Conservation (phyloP, 1,140 invertebrate genomes). For the Chionoecetes opilio region DNA sequence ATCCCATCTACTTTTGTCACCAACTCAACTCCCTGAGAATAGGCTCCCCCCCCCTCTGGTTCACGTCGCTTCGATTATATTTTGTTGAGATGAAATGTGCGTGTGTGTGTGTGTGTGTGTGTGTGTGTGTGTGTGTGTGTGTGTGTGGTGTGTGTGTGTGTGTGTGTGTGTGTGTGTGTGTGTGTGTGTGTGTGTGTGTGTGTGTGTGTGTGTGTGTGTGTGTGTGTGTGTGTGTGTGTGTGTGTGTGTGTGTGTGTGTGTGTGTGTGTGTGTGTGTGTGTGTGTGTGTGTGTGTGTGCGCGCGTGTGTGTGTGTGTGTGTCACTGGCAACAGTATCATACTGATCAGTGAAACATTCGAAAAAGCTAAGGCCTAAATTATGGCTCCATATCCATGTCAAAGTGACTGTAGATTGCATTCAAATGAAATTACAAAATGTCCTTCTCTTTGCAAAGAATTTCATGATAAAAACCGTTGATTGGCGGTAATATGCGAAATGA, state of each 20-base stretch:
- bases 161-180: no score
- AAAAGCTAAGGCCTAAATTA: constrained; percentile 35
- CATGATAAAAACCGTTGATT: constrained; percentile 56
- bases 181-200: no score
- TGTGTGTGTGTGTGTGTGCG: no score
- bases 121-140: constrained; percentile 27
- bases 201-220: no score
- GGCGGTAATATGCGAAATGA: constrained; percentile 60
- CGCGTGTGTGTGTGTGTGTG: no score
- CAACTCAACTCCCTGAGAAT: neutral
- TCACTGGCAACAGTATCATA: neutral
- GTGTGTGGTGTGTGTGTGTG: constrained; percentile 1
- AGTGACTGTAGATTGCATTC: constrained; percentile 47
- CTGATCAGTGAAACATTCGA: constrained; percentile 12
- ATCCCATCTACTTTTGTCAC: constrained; percentile 47
- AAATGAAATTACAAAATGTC: constrained; percentile 60
- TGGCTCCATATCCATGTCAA: constrained; percentile 35
- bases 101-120: constrained; percentile 27
- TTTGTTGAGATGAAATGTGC: neutral
- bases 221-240: no score
- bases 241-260: no score
- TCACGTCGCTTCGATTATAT: no score
- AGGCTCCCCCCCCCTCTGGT: no score
- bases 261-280: no score
- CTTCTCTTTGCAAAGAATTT: constrained; percentile 51